Evolutionary conservation across 1,140 invertebrate genomes (phyloP), one percentile per base, ranked within the genome.

Genomic region (Drosophila elegans): DNA sequence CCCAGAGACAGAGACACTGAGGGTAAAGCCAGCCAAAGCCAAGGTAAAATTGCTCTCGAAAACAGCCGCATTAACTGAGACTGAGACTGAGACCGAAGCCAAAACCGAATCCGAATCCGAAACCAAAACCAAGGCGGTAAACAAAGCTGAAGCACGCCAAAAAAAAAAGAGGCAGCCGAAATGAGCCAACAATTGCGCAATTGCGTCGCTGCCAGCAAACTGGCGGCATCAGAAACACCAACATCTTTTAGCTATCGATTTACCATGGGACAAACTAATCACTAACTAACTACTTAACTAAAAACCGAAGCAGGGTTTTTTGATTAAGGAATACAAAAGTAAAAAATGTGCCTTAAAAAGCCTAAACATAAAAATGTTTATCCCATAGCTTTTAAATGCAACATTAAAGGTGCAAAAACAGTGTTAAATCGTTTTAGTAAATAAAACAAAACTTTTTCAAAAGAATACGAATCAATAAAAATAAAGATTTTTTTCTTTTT

Each of bases 101-200:
- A 21, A 21, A 21, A 21, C 16, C 16, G 16, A 21, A 21, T 21
- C 16, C 16, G 16, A 21, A 21, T 21, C 16, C 16, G 16, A 21
- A 21, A 21, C 16, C 16, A 21, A 21, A 21, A 21, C 16, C 16
- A 21, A 21, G 44, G 29, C 41, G n/a, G 61, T 48, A 44, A 77
- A 36, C 61, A 53, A 71, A 74, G 48, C 51, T 42, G 38, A 77
- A 48, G 49, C 62, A 69, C 62, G 66, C 71, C 71, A 78, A 83
- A 75, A 21, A 21, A 21, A 21, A 83, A 66, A 60, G 75, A 72
- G 63, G 44, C 80, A 68, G 59, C 66, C 76, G 62, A 74, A 80
- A 78, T 74, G 77, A 68, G 79, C 76, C 48, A 69, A 66, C 80
- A 83, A 88, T 88, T 88, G 84, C 84, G 84, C 84, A 88, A 88